phyloP scores from a whole-genome alignment of 2,113 vertebrate genomes.

The Bos indicus region DNA sequence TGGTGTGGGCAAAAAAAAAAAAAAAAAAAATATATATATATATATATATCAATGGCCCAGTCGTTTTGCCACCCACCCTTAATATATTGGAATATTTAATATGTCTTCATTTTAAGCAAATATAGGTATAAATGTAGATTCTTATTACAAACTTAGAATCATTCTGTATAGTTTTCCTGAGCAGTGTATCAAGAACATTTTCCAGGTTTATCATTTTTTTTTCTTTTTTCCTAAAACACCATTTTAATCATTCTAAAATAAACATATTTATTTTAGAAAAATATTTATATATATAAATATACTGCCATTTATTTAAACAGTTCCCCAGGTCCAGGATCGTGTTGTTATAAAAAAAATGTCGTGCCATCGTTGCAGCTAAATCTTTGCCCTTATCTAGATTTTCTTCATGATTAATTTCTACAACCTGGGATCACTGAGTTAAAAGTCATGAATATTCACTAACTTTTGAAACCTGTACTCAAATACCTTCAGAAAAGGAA shows the following conservation, averaged over 20 bases:
- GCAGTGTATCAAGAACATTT: constrained; percentile 23
- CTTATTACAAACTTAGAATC: constrained; percentile 22
- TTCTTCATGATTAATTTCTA: background rate
- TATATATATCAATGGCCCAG: background rate
- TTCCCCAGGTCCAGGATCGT: background rate
- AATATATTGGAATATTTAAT: background rate
- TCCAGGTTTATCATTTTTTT: background rate
- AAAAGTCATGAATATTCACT: constrained; percentile 20
- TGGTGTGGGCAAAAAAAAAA: background rate
- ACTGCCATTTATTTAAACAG: constrained; percentile 35
- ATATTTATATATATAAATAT: constrained; percentile 20
- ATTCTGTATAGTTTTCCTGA: constrained; percentile 5
- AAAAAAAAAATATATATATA: background rate
- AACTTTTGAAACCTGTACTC: background rate
- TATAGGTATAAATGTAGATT: background rate
- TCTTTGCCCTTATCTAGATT: background rate
- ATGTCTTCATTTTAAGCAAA: constrained; percentile 12
- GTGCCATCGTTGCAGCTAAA: background rate
- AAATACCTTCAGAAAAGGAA: constrained; percentile 3
- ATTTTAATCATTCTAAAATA: constrained; percentile 37
- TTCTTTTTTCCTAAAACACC: constrained; percentile 21
- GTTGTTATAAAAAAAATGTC: constrained; percentile 17
- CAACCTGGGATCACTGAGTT: background rate
- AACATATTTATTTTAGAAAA: background rate
- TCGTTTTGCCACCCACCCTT: background rate